Evolutionary conservation across 2,113 vertebrate species (phyloP).

Genomic region (Oreochromis tanganicae): DNA sequence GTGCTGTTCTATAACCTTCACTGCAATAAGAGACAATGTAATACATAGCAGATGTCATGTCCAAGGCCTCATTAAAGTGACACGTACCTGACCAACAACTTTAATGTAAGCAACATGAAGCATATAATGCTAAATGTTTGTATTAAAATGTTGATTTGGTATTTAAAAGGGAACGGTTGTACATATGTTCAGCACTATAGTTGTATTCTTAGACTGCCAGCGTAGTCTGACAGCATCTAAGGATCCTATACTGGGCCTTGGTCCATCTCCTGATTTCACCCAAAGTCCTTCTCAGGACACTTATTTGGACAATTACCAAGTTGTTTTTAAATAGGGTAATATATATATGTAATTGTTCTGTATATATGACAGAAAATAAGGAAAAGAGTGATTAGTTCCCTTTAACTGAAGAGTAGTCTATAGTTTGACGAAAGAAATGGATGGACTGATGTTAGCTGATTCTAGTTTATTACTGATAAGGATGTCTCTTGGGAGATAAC

Average conservation of each 20-base stretch:
- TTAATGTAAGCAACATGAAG: neutral
- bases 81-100: neutral
- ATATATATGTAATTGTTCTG: neutral
- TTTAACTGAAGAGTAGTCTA: neutral
- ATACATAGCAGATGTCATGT: neutral
- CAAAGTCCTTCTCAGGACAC: neutral
- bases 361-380: neutral
- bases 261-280: neutral
- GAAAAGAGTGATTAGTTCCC: accelerated
- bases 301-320: neutral
- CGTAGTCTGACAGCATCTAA: neutral
- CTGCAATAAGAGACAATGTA: accelerated
- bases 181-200: neutral
- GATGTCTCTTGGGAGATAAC: neutral
- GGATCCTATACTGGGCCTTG: neutral
- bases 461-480: neutral
- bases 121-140: neutral
- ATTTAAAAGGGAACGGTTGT: neutral
- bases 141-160: neutral
- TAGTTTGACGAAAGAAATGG: neutral
- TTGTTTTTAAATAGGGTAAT: neutral
- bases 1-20: neutral
- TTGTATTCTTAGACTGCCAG: neutral
- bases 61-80: neutral
- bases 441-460: neutral